Base-by-base conservation (phyloP, 2,888 invertebrate species). In the Campoletis raptor region DNA sequence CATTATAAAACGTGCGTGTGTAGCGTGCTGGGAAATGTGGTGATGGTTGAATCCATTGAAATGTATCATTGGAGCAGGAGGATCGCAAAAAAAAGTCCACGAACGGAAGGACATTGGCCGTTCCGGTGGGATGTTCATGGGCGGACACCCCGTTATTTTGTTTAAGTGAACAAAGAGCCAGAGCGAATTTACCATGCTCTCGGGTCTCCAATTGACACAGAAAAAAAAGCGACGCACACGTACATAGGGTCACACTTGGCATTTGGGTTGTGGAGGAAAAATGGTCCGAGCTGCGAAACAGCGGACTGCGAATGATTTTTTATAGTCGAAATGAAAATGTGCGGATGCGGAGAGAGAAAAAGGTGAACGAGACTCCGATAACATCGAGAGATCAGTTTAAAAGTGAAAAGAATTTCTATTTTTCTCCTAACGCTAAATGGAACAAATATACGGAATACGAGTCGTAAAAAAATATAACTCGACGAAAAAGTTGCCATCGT, bases 111-210 rank as follows among this genome's bases (percentile, higher is more conserved):
- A 70, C 70, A 64, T 70, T 66, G 85, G 52, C 21, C 85, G 54
- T 72, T 85, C 72, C 57, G 67, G 48, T 40, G 64, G 67, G 73
- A 78, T 85, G 81, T 81, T 78, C 81, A 78, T 72, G 81, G 78
- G 67, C 72, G 78, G 78, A 69, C 85, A 73, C 81, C 81, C 85
- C 70, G 76, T 85, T 85, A 81, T 85, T 85, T 78, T 81, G 78
- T 85, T 85, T 74, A 78, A 81, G 67, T 54, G 78, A 85, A 85
- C 85, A 85, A 85, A 81, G 85, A 82, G 67, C 48, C 21, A 48
- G 37, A 42, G 52, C 54, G 40, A 78, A 72, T 73, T 79, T 67
- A 45, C 45, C 45, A 57, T 72, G 66, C 72, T 69, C 54, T 54
- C 54, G 54, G 18, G 36, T 78, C 30, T 52, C 21, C 69, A 42